phyloP scores from a whole-genome alignment of 1,140 invertebrate genomes.

The Heliconius melpomene region DNA sequence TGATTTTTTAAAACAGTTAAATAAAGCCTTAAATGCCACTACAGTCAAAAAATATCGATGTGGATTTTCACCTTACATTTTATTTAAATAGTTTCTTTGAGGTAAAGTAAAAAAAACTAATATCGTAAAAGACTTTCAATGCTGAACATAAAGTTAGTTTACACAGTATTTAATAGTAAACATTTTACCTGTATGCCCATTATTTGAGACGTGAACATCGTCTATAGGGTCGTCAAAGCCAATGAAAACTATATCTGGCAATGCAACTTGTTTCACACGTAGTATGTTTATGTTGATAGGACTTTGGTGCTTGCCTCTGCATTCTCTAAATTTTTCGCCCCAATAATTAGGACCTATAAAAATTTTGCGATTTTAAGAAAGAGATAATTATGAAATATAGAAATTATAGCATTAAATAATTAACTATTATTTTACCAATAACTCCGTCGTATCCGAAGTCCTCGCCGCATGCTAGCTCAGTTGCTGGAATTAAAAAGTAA shows the following conservation, averaged over 20 bases:
- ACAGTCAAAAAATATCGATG: too few species aligned
- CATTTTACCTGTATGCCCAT: slow-evolving; percentile 87
- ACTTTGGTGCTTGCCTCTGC: slow-evolving; percentile 90
- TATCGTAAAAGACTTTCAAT: background rate
- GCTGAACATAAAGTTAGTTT: background rate
- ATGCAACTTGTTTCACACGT: slow-evolving; percentile 82
- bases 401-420: background rate
- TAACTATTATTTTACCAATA: slow-evolving; percentile 52
- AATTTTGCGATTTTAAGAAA: background rate
- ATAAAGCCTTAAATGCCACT: too few species aligned
- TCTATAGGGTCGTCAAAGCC: slow-evolving; percentile 82
- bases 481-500: slow-evolving; percentile 54
- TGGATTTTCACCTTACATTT: too few species aligned
- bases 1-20: too few species aligned
- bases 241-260: slow-evolving; percentile 81
- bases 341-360: slow-evolving; percentile 86
- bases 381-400: background rate
- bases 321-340: slow-evolving; percentile 85
- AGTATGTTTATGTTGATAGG: slow-evolving; percentile 91
- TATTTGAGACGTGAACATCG: slow-evolving; percentile 84
- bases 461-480: slow-evolving; percentile 50
- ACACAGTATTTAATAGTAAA: background rate
- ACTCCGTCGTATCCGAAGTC: slow-evolving; percentile 74
- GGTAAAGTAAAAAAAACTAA: background rate
- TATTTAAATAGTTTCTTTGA: background rate